Evolutionary conservation across 2,888 invertebrate species (phyloP), one percentile per base, ranked within the genome.

Genomic region (Baronia brevicornis): DNA sequence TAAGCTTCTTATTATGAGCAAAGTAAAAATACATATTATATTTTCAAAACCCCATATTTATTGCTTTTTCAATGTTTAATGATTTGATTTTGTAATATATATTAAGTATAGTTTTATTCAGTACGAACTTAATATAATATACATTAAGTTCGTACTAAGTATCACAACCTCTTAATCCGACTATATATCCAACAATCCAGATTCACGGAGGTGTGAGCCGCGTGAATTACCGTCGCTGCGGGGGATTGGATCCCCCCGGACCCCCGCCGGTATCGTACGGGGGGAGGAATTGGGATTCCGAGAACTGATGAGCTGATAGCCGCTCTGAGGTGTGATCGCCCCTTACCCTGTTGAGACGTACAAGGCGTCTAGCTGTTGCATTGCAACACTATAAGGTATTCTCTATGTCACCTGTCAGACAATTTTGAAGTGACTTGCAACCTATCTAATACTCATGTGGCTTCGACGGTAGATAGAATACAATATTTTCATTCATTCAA

Each of bases 191-290:
- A 43, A 47, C 54, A 50, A 54, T 56, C 49, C 51, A 51, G 47
- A 50, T 46, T 41, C 53, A 54, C 50, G 52, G 65, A 80, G 74
- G 79, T 80, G 80, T 78, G 75, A 78, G 63, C 53, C 49, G 57
- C 60, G 78, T 74, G 79, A 75, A 75, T 78, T 77, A 78, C 74
- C 61, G 63, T 28, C 75, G 33, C 78, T 68, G 71, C 75, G 65
- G 79, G 78, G 64, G 49, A 19, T 42, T 52, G 43, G 43, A 42
- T 41, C 57, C 57, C 53, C 42, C 43, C 43, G 46, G 47, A 36
- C 38, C 43, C 20, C 19, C 23, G 24, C 17, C 30, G 20, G 30
- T 20, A 8, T 18, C 26, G 17, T 42, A 38, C 38, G 39, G 42
- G 38, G 60, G 57, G 55, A 48, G 28, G 47, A 54, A 60, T 57